A percentile compares a stretch with the other conserved stretches of the same genome.
These are phyloP conservation scores for Drosophila sucinea DNA, from an alignment of 1,140 invertebrate genomes.

Conservation along the genomic window DNA sequence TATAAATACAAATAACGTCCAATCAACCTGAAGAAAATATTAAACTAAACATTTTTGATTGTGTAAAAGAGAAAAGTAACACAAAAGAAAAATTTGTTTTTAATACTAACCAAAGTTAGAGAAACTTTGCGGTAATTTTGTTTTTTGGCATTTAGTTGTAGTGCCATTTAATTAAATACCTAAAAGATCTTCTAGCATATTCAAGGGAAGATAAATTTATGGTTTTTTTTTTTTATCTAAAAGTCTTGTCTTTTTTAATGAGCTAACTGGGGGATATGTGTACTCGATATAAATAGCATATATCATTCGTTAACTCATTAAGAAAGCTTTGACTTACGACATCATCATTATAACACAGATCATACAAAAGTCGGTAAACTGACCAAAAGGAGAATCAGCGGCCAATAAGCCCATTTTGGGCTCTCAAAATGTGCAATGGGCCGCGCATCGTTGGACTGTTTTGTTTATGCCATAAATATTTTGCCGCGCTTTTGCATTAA, in stretches of 20 bases:
- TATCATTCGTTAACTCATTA: slow-evolving; percentile 3
- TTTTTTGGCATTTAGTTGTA: too few species aligned
- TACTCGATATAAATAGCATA: background rate
- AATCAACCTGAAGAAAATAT: too few species aligned
- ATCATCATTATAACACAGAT: background rate
- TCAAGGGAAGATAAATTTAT: too few species aligned
- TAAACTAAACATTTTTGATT: too few species aligned
- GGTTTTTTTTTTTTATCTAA: background rate
- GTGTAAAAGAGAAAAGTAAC: too few species aligned
- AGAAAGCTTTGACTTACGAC: background rate
- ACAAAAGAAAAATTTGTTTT: too few species aligned
- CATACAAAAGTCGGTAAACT: background rate
- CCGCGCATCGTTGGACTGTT: slow-evolving; percentile 20
- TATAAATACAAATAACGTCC: too few species aligned
- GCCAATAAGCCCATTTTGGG: slow-evolving; percentile 24
- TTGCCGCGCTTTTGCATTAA: slow-evolving; percentile 65
- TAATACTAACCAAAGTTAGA: too few species aligned
- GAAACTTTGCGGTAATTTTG: too few species aligned
- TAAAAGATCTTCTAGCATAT: too few species aligned
- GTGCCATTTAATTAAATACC: too few species aligned
- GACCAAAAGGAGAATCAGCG: slow-evolving; percentile 4
- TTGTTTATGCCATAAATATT: slow-evolving; percentile 74
- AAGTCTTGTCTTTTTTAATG: slow-evolving; percentile 16
- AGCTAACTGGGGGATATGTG: slow-evolving; percentile 6
- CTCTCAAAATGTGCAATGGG: slow-evolving; percentile 61